Evolutionary conservation across 2,888 invertebrate species (phyloP), one percentile per base, ranked within the genome.

Genomic region (Rhingia campestris): DNA sequence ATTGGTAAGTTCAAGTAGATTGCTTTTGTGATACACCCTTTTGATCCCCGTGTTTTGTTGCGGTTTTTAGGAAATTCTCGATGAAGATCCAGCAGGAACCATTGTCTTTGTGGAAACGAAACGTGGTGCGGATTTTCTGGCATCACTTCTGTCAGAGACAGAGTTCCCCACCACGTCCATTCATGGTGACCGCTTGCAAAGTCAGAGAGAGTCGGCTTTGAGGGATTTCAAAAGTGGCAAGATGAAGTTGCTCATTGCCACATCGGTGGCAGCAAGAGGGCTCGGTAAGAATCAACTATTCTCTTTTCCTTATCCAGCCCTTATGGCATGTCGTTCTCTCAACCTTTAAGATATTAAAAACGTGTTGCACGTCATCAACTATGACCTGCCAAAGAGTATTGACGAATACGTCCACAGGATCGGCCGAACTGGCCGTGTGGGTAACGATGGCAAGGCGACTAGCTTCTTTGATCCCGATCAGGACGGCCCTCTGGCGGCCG

Each of bases 331-430:
- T 22, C 2, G 22, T 63, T 51, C 67, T 41, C 9, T 53, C 76
- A 56, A 89, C 89, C 32, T 90, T 22, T 22, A 22, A 95, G 97
- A 98, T 89, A 98, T 98, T 37, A 95, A 95, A 86, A 95, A 95
- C 70, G 96, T 98, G 0, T 94, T 95, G 4, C 97, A 97, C 87
- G 98, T 99, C 0, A 94, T 98, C 12, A 99, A 99, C 90, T 98
- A 94, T 88, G 98, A 99, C 90, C 93, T 99, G 88, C 98, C 98
- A 0, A 94, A 95, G 76, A 94, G 94, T 84, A 96, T 98, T 86
- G 98, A 98, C 87, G 98, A 98, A 87, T 99, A 98, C 88, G 98
- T 98, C 0, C 99, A 99, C 91, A 93, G 98, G 74, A 97, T 99
- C 87, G 99, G 99, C 0, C 93, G 99, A 86, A 99, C 99, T 4